Evolutionary conservation across 2,113 vertebrate genomes (phyloP), one percentile per base, ranked within the genome.

Genomic region (Leuciscus idus): DNA sequence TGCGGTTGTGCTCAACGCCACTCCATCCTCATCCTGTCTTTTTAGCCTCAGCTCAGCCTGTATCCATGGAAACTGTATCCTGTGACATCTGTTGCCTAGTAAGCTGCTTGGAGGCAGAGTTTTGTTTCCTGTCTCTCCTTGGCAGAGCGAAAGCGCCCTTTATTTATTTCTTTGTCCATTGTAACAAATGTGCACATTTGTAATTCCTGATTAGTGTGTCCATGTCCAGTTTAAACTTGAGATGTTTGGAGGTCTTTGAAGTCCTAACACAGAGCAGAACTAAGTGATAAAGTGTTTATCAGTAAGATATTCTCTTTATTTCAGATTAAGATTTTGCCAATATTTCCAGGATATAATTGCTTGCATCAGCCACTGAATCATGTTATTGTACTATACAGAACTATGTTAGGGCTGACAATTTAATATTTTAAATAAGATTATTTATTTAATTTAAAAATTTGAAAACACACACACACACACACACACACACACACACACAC

Each of bases 11-110:
- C 62, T 26, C 55, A 59, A 62, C 46, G 83, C 78, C 85, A 72
- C 88, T 50, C 61, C 74, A 61, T 86, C 88, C 81, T 74, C 81
- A 81, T 78, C 64, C 70, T 84, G 11, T 52, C 64, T 52, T 83
- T 83, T 23, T 73, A 84, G 64, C 76, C 61, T 75, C 85, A 55
- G 80, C 52, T 82, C 81, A 59, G 79, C 84, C 48, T 19, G 86
- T 95, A 90, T 91, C 95, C 93, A 94, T 95, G 91, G 94, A 83
- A 95, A 95, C 94, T 76, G 91, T 91, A 92, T 88, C 92, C 91
- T 92, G 89, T 89, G 87, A 88, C 87, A 86, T 88, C 90, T 87
- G 94, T 94, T 95, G 92, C 94, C 90, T 92, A 89, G 92, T 89
- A 90, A 91, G 88, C 89, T 88, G 89, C 87, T 80, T 83, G 73